Percentiles rank a stretch among this genome's conserved stretches.
phyloP scores from a whole-genome alignment of 1,140 invertebrate genomes.

The Gonatopus flavifemur region DNA sequence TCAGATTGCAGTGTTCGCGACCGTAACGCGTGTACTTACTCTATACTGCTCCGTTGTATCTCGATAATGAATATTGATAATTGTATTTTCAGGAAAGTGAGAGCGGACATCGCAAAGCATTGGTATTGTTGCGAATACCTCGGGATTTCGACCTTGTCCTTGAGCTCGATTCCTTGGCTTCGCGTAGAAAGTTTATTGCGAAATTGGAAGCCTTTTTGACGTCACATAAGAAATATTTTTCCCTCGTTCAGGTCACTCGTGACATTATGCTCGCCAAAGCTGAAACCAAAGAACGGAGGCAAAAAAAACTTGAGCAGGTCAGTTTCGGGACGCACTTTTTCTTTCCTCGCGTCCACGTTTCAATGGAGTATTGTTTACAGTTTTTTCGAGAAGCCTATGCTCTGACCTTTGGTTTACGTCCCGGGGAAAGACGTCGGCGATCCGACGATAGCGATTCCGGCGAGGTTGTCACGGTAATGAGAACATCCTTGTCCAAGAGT shows the following conservation, averaged over 20 bases:
- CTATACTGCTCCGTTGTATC: no score
- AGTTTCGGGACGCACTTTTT: background rate
- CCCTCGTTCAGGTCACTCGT: slow-evolving; percentile 62
- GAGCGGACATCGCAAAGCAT: slow-evolving; percentile 77
- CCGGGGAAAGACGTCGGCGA: slow-evolving; percentile 70
- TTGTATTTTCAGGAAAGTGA: slow-evolving; percentile 63
- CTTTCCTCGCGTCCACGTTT: background rate
- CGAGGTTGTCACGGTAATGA: slow-evolving; percentile 89
- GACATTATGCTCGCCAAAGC: slow-evolving; percentile 91
- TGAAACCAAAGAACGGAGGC: slow-evolving; percentile 92
- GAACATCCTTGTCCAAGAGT: slow-evolving; percentile 88
- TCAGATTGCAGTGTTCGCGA: no score
- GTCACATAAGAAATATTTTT: slow-evolving; percentile 80
- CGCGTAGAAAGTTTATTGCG: slow-evolving; percentile 84
- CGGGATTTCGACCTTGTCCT: slow-evolving; percentile 96
- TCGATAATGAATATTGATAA: no score
- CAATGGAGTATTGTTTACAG: slow-evolving; percentile 45
- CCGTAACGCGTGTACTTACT: no score
- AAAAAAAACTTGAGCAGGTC: slow-evolving; percentile 84
- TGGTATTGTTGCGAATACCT: slow-evolving; percentile 83
- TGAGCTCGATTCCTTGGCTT: slow-evolving; percentile 81
- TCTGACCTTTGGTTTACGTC: slow-evolving; percentile 83
- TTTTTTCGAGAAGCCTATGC: slow-evolving; percentile 99
- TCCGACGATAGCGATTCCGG: slow-evolving; percentile 76
- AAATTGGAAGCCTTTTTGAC: slow-evolving; percentile 85